Evolutionary conservation across 2,888 invertebrate genomes (phyloP), one percentile per base, ranked within the genome.

Genomic region (Sympetrum striolatum): DNA sequence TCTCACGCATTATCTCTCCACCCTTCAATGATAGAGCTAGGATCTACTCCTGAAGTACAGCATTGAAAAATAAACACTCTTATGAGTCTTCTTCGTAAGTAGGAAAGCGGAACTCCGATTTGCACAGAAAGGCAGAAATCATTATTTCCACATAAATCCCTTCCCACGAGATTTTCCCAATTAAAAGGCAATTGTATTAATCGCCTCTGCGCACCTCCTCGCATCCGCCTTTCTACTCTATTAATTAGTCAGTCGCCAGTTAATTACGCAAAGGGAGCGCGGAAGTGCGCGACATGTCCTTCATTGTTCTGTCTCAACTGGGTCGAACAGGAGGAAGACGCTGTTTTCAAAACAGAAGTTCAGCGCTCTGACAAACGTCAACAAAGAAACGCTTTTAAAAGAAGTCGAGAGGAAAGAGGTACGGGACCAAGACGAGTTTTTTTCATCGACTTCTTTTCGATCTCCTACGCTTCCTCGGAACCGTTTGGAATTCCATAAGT

Each of bases 361-460:
- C 31, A 15, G 80, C 35, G 80, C 37, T 18, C 80, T 31, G 2
- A 18, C 14, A 37, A 80, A 80, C 80, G 80, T 80, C 80, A 80
- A 80, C 80, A 80, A 80, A 37, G 80, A 80, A 80, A 80, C 35
- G 80, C 80, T 80, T 80, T 80, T 80, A 80, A 44, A 80, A 37
- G 80, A 80, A 80, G 80, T 31, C 31, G 80, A 31, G 0, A 14
- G 35, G 25, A 4, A 5, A 25, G 79, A 31, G 80, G 1, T 25
- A 80, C 18, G 37, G 37, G 37, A 35, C 44, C 44, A 44, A 44
- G 44, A 44, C 44, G 44, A 8, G 44, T 44, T 44, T 44, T 44
- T 44, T 44, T 44, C 39, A 6, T 44, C 44, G 10, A 44, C 44
- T 60, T 60, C 60, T 22, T 60, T 60, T 0, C 22, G 60, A 60